Conservation (phyloP, 1,140 invertebrate species). For the Schlechtendalia chinensis region DNA sequence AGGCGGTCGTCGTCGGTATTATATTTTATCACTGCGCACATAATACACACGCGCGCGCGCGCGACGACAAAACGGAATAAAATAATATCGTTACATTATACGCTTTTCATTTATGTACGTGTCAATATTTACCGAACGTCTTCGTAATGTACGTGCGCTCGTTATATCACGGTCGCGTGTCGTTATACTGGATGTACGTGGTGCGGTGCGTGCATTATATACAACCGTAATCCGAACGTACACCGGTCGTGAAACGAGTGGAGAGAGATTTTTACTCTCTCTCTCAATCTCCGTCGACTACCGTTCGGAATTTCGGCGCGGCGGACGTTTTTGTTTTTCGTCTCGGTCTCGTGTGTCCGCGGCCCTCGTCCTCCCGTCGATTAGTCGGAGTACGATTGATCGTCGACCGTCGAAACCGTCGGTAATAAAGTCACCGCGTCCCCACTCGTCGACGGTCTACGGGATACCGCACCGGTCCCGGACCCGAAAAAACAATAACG, state of each 20-base stretch:
- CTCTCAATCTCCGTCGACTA: background rate
- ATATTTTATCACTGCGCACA: too few species aligned
- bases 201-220: background rate
- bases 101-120: background rate
- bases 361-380: too few species aligned
- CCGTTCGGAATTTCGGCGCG: background rate
- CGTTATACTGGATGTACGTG: background rate
- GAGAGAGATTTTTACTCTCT: background rate
- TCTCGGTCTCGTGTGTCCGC: too few species aligned
- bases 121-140: background rate
- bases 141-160: background rate
- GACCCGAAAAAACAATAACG: slow-evolving; percentile 1
- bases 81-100: background rate
- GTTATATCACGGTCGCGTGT: background rate
- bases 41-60: too few species aligned
- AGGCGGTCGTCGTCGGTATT: background rate
- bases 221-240: background rate
- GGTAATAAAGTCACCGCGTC: background rate
- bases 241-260: background rate
- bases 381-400: background rate
- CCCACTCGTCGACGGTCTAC: background rate
- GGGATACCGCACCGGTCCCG: background rate
- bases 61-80: background rate
- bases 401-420: background rate
- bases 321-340: too few species aligned